phyloP scores from a whole-genome alignment of 2,113 vertebrate species.

The Lichenostomus cassidix region DNA sequence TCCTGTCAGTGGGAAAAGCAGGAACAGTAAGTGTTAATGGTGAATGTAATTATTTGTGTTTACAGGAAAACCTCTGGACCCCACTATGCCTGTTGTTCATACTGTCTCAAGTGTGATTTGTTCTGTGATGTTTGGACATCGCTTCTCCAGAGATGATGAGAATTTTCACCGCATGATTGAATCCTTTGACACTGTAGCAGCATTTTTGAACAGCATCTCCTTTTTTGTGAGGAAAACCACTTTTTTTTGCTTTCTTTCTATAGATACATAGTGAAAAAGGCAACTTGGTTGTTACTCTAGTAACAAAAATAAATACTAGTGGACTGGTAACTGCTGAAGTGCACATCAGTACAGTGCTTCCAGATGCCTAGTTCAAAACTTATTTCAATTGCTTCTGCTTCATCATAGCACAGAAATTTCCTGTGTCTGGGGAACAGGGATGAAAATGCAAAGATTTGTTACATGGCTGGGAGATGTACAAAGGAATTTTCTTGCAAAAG shows the following conservation, averaged over 20 bases:
- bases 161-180: slow-evolving; percentile 48
- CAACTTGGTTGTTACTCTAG: neutral
- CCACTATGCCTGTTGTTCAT: neutral
- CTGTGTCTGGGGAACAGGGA: neutral
- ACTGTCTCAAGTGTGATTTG: slow-evolving; percentile 29
- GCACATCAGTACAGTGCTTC: neutral
- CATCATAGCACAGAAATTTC: neutral
- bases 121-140: slow-evolving; percentile 33
- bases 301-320: neutral
- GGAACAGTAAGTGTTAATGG: neutral
- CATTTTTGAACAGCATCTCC: neutral
- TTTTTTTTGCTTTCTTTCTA: neutral
- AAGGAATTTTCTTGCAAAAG: neutral
- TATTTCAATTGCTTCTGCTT: neutral
- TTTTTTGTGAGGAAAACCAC: slow-evolving; percentile 1
- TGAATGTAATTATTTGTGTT: neutral
- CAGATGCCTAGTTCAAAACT: neutral
- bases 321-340: neutral
- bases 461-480: neutral
- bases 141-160: slow-evolving; percentile 44
- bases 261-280: neutral
- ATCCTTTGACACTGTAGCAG: neutral
- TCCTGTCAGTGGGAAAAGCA: neutral
- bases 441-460: neutral
- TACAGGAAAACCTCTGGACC: slow-evolving; percentile 60